Conservation (phyloP, 2,113 vertebrate genomes). For the Bambusicola thoracicus region DNA sequence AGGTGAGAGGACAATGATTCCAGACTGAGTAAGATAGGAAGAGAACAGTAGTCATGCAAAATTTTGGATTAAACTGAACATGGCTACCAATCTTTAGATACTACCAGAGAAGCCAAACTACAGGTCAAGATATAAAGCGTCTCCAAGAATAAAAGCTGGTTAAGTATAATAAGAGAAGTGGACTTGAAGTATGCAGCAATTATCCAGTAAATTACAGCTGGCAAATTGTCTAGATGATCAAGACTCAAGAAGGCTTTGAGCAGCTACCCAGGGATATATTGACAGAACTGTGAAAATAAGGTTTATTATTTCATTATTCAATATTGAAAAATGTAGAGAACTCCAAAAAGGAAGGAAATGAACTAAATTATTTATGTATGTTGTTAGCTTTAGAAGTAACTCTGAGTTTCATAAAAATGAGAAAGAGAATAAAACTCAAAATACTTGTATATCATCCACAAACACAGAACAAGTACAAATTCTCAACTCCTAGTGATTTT, state of each 20-base stretch:
- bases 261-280: slow-evolving; percentile 19
- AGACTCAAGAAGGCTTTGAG: slow-evolving; percentile 38
- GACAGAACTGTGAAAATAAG: background rate
- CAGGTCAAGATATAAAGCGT: slow-evolving; percentile 12
- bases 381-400: background rate
- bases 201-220: slow-evolving; percentile 34
- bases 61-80: background rate
- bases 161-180: slow-evolving; percentile 23
- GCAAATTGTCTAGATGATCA: slow-evolving; percentile 9
- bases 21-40: background rate
- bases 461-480: background rate
- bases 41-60: background rate
- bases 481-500: background rate
- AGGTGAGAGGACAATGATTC: background rate
- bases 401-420: background rate
- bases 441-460: background rate
- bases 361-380: background rate
- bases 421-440: background rate
- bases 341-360: background rate
- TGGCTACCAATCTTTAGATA: background rate
- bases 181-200: slow-evolving; percentile 42
- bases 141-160: slow-evolving; percentile 21
- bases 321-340: background rate
- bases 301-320: slow-evolving; percentile 12
- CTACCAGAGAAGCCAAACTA: slow-evolving; percentile 14